These are phyloP conservation scores for Clarias gariepinus DNA, from an alignment of 2,113 vertebrate genomes.

Conservation along the genomic window DNA sequence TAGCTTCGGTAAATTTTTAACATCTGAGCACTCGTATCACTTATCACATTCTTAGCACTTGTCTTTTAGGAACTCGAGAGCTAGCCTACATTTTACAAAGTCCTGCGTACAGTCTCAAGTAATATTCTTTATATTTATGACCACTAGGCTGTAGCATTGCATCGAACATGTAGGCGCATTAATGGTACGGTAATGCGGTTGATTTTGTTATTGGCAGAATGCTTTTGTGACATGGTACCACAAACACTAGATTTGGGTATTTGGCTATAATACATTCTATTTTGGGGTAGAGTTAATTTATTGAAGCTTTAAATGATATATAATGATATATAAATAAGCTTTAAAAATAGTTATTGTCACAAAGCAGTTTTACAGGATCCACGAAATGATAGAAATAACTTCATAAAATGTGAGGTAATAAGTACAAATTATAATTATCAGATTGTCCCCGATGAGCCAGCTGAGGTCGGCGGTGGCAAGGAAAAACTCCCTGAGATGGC, in stretches of 20 bases:
- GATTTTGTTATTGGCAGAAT: not conserved
- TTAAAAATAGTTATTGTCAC: too few species aligned
- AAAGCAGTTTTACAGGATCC: too few species aligned
- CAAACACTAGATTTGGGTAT: not conserved
- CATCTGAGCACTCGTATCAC: not conserved
- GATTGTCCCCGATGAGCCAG: too few species aligned
- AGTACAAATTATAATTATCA: too few species aligned
- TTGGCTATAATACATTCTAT: not conserved
- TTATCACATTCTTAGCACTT: not conserved
- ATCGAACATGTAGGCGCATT: not conserved
- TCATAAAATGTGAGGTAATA: too few species aligned
- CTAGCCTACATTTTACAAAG: not conserved
- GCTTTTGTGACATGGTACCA: not conserved
- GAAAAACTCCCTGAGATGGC: too few species aligned
- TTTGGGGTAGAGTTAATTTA: not conserved
- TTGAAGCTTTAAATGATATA: too few species aligned
- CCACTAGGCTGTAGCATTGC: conserved; percentile 3
- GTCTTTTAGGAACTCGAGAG: not conserved
- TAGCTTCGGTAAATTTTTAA: not conserved
- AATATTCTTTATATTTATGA: not conserved
- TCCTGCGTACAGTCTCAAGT: not conserved
- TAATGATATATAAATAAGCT: too few species aligned
- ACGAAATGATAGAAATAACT: too few species aligned
- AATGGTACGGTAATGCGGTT: not conserved
- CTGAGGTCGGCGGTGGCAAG: too few species aligned